Evolutionary conservation across 2,113 vertebrate genomes (phyloP).

Genomic region (Todiramphus saurophagus): DNA sequence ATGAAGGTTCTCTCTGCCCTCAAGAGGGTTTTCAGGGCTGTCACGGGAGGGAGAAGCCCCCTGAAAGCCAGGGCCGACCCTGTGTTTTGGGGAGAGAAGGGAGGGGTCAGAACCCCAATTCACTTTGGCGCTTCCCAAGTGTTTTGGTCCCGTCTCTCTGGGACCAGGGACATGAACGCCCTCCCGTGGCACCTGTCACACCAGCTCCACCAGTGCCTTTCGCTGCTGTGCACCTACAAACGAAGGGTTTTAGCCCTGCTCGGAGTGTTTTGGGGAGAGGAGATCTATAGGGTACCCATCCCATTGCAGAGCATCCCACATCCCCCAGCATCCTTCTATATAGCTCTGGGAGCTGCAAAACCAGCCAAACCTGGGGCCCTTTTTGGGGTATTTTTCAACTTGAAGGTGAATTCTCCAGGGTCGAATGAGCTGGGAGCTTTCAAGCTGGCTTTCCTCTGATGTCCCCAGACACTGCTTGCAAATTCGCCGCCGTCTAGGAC

Average conservation of each 20-base stretch:
- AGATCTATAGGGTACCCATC: background rate
- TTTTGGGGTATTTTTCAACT: accelerated
- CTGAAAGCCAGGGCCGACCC: background rate
- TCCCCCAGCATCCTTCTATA: background rate
- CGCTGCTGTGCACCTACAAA: accelerated
- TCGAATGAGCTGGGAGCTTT: background rate
- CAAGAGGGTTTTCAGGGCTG: accelerated
- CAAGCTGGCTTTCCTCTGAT: background rate
- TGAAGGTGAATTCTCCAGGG: background rate
- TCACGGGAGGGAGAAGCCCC: accelerated
- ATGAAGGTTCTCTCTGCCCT: background rate
- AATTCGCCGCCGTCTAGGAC: background rate
- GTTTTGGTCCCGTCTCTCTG: accelerated
- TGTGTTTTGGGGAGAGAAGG: too few species aligned
- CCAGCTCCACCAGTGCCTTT: accelerated
- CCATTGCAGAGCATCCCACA: background rate
- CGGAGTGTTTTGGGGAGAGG: background rate
- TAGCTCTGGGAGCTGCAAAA: background rate
- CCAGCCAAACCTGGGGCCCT: background rate
- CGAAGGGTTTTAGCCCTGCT: accelerated
- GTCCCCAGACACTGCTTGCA: background rate
- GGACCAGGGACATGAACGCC: background rate
- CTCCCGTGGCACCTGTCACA: background rate
- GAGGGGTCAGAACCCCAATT: background rate
- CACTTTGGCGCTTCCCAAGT: accelerated